phyloP scores from a whole-genome alignment of 2,797 vertebrate genomes.

The Mormyrus hasselquistii region DNA sequence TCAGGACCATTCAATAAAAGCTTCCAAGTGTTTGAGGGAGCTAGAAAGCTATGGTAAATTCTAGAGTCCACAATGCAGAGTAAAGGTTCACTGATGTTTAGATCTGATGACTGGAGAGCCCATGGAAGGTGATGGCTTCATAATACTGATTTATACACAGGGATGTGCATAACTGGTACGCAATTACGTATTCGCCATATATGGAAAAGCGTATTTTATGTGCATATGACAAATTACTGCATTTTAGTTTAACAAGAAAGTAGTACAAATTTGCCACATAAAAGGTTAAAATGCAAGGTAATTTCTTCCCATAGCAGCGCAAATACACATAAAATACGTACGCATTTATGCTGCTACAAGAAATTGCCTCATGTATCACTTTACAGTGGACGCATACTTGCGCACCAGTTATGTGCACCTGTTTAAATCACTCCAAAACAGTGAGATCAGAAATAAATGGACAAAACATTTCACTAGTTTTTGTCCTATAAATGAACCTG shows the following conservation, averaged over 20 bases:
- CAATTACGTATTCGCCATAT: not conserved
- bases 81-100: not conserved
- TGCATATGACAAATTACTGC: too few species aligned
- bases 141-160: not conserved
- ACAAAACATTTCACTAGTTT: not conserved
- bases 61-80: not conserved
- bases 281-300: too few species aligned
- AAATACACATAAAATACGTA: too few species aligned
- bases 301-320: too few species aligned
- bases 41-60: not conserved
- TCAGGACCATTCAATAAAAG: not conserved
- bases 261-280: too few species aligned
- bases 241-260: too few species aligned
- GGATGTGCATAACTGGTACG: not conserved
- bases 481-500: not conserved
- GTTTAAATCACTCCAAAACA: not conserved
- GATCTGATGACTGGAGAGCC: not conserved
- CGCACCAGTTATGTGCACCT: not conserved
- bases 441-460: not conserved
- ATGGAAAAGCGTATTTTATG: not conserved
- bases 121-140: not conserved
- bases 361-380: not conserved
- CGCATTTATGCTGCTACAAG: too few species aligned
- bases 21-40: not conserved
- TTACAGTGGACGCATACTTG: not conserved